These are phyloP conservation scores for Orycteropus afer DNA, from an alignment of 2,113 vertebrate species.

Conservation along the genomic window DNA sequence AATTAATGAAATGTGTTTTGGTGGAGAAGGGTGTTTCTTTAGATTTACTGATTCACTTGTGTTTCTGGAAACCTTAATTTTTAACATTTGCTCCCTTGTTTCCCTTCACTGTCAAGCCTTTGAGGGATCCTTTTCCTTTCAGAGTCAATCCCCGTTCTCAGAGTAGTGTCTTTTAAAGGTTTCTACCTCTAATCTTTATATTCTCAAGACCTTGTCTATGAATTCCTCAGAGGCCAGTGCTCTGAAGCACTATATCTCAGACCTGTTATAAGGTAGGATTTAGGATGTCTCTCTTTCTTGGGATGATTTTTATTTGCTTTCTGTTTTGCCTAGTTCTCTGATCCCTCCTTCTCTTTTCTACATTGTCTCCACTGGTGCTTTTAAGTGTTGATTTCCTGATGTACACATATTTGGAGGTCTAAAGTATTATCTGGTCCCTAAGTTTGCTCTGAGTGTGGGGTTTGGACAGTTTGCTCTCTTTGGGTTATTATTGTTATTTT, in stretches of 20 bases:
- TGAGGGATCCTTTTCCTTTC: neutral
- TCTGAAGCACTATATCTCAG: neutral
- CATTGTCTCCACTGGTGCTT: neutral
- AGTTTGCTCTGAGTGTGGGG: neutral
- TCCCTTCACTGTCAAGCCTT: neutral
- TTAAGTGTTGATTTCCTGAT: neutral
- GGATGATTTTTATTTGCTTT: neutral
- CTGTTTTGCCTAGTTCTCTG: neutral
- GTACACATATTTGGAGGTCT: neutral
- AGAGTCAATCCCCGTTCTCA: neutral
- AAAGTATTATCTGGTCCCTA: neutral
- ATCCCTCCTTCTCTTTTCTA: neutral
- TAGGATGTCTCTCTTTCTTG: neutral
- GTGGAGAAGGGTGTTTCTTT: neutral
- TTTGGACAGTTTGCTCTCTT: neutral
- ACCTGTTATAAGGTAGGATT: neutral
- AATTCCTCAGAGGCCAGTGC: neutral
- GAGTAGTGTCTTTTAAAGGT: neutral
- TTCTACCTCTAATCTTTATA: neutral
- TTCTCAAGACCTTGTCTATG: neutral
- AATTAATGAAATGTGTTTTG: neutral
- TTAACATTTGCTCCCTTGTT: neutral
- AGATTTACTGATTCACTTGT: neutral
- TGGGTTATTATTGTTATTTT: neutral
- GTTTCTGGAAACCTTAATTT: neutral